phyloP scores from a whole-genome alignment of 2,113 vertebrate species.

The Centropristis striata region DNA sequence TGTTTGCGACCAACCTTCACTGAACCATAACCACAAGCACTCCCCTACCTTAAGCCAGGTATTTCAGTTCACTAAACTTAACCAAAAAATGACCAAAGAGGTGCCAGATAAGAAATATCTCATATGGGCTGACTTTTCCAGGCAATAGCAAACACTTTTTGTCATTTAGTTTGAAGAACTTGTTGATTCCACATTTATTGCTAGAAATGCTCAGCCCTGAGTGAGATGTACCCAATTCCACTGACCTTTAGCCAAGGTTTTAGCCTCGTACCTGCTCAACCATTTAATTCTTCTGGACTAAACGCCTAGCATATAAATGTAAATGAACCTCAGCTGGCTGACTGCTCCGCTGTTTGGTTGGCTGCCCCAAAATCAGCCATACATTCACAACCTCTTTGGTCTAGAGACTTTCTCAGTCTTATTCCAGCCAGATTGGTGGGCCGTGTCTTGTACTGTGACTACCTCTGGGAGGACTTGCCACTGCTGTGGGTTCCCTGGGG shows the following conservation, averaged over 20 bases:
- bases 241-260: conserved; percentile 32
- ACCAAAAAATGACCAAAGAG: neutral
- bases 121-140: neutral
- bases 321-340: conserved; percentile 32
- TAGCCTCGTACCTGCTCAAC: neutral
- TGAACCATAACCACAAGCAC: neutral
- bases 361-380: conserved; percentile 6
- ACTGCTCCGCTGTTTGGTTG: neutral
- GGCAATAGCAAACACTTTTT: neutral
- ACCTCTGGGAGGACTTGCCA: conserved; percentile 44
- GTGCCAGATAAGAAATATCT: neutral
- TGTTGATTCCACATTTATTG: neutral
- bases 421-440: conserved; percentile 33
- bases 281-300: conserved; percentile 9
- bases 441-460: conserved; percentile 39
- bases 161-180: neutral
- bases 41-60: neutral
- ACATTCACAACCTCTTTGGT: conserved; percentile 42
- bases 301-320: conserved; percentile 28
- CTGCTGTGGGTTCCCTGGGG: conserved; percentile 42
- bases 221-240: neutral
- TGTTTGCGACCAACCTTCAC: neutral
- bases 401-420: conserved; percentile 29
- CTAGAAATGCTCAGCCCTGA: neutral
- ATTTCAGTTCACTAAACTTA: neutral